Evolutionary conservation across 2,797 vertebrate species (phyloP), one percentile per base, ranked within the genome.

Genomic region (Limosa lapponica): DNA sequence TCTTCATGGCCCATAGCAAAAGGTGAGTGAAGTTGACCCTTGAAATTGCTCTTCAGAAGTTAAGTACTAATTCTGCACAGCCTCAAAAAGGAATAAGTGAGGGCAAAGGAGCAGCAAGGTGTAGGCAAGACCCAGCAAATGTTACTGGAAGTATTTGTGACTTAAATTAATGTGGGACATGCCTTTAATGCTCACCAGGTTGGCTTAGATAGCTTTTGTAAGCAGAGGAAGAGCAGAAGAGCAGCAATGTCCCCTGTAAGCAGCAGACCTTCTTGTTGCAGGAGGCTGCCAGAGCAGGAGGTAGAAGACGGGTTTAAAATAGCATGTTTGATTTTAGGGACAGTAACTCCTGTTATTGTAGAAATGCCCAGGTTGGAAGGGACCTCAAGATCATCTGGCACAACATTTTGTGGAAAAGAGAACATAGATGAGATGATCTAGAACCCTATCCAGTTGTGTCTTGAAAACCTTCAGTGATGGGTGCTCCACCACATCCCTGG

Each of bases 231-330:
- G 43, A 46, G 43, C 48, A 66, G 10, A 44, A 74, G 36, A 52
- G n/a, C 48, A 67, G 8, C 0, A 1, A 27, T 23, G 19, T 37
- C 24, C 32, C 3, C 2, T 37, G 18, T 28, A 16, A 44, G 34
- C 57, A 49, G 58, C 8, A 34, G 34, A 87, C 15, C 46, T 66
- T 61, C 28, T 25, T 61, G 23, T 13, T 67, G 61, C 14, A 25
- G 65, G 49, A 55, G 49, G 23, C 14, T 67, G 34, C 11, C 39
- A 44, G 25, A 72, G 14, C 28, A 64, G 34, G 32, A 88, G n/a
- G 28, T 24, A 13, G 22, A 16, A 78, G 19, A 22, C 30, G 32
- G 18, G 11, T 5, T 72, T 58, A 59, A 43, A 67, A 67, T 5
- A 49, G 23, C 14, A 24, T 43, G 36, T 70, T 19, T 46, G 8